Evolutionary conservation across 2,888 invertebrate genomes (phyloP).

Genomic region (Syritta pipiens): DNA sequence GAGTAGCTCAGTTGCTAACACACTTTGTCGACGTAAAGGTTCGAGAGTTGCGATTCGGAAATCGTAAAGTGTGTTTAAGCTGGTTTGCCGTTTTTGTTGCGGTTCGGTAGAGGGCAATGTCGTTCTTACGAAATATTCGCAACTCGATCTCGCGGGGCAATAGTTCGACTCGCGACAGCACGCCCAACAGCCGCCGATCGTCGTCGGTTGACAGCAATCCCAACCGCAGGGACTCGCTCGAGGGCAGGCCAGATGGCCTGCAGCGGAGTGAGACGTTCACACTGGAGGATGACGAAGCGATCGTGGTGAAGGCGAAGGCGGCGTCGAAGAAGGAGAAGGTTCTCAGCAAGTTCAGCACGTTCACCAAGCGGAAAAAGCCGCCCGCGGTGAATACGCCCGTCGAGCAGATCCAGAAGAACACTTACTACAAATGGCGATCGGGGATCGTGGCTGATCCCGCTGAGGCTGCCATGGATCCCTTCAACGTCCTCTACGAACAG

Average conservation of each 20-base stretch:
- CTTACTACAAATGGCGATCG: slow-evolving; percentile 76
- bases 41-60: slow-evolving; percentile 13
- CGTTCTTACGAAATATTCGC: slow-evolving; percentile 78
- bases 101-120: slow-evolving; percentile 74
- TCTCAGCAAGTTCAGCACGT: slow-evolving; percentile 77
- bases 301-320: slow-evolving; percentile 74
- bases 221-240: slow-evolving; percentile 73
- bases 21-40: slow-evolving; percentile 54
- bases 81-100: no score
- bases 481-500: slow-evolving; percentile 77
- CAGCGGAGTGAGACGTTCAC: slow-evolving; percentile 78
- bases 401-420: slow-evolving; percentile 27
- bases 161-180: slow-evolving; percentile 77
- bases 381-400: slow-evolving; percentile 70
- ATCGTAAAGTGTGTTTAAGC: no score
- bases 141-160: slow-evolving; percentile 75
- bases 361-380: slow-evolving; percentile 77
- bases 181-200: slow-evolving; percentile 73
- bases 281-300: slow-evolving; percentile 72
- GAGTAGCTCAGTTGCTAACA: slow-evolving; percentile 55
- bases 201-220: slow-evolving; percentile 48
- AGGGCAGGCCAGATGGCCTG: slow-evolving; percentile 73
- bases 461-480: slow-evolving; percentile 76
- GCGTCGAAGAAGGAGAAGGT: slow-evolving; percentile 76
- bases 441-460: slow-evolving; percentile 73